Conservation (phyloP, 2,888 invertebrate species). For the Lithodes maja region DNA sequence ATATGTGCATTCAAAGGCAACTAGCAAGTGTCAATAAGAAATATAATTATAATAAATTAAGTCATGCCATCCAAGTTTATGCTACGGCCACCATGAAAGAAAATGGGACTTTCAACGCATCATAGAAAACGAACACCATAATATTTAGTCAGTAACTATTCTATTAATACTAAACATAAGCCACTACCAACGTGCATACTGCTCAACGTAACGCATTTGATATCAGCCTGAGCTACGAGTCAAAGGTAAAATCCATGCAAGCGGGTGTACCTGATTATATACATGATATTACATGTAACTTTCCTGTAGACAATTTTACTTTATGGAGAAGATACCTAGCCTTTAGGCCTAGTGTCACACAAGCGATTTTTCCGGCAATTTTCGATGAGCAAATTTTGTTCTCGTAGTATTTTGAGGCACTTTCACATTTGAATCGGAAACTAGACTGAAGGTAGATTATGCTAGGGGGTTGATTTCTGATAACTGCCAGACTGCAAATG, state of each 20-base stretch:
- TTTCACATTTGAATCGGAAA: too few relatives aligned
- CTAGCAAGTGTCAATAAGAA: not conserved
- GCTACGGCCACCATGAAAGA: not conserved
- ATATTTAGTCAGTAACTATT: not conserved
- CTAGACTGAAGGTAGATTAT: too few relatives aligned
- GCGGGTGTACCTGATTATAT: too few relatives aligned
- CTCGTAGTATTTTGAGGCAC: too few relatives aligned
- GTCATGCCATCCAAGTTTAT: slow-evolving; percentile 8
- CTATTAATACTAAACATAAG: not conserved
- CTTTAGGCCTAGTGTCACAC: too few relatives aligned
- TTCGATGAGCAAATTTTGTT: too few relatives aligned
- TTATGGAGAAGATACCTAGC: too few relatives aligned
- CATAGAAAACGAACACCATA: slow-evolving; percentile 11
- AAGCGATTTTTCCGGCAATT: too few relatives aligned
- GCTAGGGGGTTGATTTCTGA: too few relatives aligned
- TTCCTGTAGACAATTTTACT: too few relatives aligned
- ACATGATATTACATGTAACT: too few relatives aligned
- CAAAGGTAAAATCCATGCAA: not conserved
- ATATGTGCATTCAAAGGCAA: not conserved
- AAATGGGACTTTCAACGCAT: not conserved
- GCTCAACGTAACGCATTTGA: not conserved
- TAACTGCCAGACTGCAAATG: too few relatives aligned
- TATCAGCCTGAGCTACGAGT: not conserved
- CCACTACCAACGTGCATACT: slow-evolving; percentile 3
- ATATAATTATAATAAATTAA: not conserved